phyloP scores from a whole-genome alignment of 2,113 vertebrate genomes.

The Cyanoliseus patagonus region DNA sequence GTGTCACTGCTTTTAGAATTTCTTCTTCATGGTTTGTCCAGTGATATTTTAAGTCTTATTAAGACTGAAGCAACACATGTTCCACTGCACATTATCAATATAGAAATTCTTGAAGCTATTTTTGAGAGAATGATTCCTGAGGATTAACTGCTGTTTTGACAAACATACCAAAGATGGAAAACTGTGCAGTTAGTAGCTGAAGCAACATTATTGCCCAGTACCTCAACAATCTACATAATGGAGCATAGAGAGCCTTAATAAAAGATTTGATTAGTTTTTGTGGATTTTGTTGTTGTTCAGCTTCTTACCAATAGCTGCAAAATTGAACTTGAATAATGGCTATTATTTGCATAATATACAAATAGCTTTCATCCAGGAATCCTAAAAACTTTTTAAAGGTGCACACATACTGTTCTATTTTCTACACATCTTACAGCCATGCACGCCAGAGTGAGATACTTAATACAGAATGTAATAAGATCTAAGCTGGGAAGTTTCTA shows the following conservation, averaged over 20 bases:
- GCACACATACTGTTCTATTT: neutral
- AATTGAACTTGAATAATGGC: neutral
- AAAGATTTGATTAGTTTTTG: neutral
- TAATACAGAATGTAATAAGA: neutral
- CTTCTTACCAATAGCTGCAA: neutral
- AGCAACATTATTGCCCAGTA: neutral
- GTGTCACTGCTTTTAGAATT: neutral
- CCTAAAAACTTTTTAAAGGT: neutral
- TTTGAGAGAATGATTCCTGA: neutral
- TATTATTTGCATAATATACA: neutral
- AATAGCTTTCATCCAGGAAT: neutral
- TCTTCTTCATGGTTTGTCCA: neutral
- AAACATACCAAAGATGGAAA: neutral
- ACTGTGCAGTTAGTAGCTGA: neutral
- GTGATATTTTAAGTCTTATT: neutral
- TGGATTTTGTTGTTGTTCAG: neutral
- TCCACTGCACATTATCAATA: neutral
- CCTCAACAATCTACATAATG: neutral
- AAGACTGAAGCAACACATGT: neutral
- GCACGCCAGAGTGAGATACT: neutral
- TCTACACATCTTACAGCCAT: neutral
- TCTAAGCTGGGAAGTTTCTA: neutral
- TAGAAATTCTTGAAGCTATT: neutral
- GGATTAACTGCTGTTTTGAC: neutral
- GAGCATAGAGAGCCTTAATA: neutral